Conservation (phyloP, 2,888 invertebrate species). For the Rutpela maculata region DNA sequence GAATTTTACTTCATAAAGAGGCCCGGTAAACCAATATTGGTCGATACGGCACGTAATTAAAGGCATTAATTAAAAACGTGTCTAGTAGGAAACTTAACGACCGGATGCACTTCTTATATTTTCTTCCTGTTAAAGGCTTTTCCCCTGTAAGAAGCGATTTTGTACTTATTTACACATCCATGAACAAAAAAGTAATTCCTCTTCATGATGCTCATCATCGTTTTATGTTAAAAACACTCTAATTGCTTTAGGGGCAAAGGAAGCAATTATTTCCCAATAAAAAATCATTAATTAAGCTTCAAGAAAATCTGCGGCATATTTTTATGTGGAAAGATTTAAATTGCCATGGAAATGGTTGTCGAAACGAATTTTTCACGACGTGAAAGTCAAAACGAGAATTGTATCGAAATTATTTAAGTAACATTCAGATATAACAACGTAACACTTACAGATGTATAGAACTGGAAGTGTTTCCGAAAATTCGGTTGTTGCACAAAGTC, state of each 20-base stretch:
- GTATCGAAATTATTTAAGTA: too few relatives aligned
- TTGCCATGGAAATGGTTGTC: neutral
- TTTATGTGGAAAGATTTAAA: slow-evolving; percentile 2
- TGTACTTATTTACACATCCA: slow-evolving; percentile 54
- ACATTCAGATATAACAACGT: too few relatives aligned
- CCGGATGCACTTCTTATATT: slow-evolving; percentile 40
- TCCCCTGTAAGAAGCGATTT: slow-evolving; percentile 42
- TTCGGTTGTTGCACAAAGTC: too few relatives aligned
- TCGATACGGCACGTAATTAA: slow-evolving; percentile 39
- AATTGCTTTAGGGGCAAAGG: slow-evolving; percentile 51
- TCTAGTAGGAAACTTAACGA: slow-evolving; percentile 29
- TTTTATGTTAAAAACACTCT: slow-evolving; percentile 51
- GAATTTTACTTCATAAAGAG: neutral
- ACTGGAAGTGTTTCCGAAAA: too few relatives aligned
- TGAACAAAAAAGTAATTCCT: slow-evolving; percentile 50
- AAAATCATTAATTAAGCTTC: slow-evolving; percentile 53
- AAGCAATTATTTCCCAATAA: slow-evolving; percentile 53
- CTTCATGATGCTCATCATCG: slow-evolving; percentile 40
- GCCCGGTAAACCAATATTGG: slow-evolving; percentile 39
- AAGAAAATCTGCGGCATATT: slow-evolving; percentile 35
- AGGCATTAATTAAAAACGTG: slow-evolving; percentile 42
- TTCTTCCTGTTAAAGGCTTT: slow-evolving; percentile 37
- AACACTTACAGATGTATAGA: too few relatives aligned
- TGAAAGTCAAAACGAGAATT: neutral
- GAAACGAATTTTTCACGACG: neutral